Conservation (phyloP, 2,888 invertebrate genomes). For the Spodoptera exigua region DNA sequence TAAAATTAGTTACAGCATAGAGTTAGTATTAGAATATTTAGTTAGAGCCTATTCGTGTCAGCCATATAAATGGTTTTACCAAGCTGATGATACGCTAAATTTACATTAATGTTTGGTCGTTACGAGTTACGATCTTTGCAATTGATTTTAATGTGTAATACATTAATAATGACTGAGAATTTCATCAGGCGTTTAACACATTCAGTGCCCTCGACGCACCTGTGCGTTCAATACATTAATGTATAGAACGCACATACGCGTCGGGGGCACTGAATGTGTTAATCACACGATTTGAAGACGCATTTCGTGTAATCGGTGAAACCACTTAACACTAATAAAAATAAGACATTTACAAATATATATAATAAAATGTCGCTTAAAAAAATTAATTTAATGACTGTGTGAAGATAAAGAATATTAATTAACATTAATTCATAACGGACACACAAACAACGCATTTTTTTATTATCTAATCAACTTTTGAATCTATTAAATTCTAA, state of each 20-base stretch:
- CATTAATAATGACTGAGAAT: neutral
- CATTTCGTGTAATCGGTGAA: too few relatives aligned
- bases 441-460: neutral
- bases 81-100: constrained; percentile 27
- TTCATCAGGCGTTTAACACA: neutral
- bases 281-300: too few relatives aligned
- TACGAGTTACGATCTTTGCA: constrained; percentile 11
- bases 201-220: too few relatives aligned
- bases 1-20: constrained; percentile 44
- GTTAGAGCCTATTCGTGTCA: constrained; percentile 42
- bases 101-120: constrained; percentile 21
- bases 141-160: constrained; percentile 15
- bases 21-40: constrained; percentile 41
- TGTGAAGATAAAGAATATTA: constrained; percentile 4
- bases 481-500: constrained; percentile 31
- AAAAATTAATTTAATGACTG: constrained; percentile 14
- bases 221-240: too few relatives aligned
- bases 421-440: constrained; percentile 4
- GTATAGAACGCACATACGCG: too few relatives aligned
- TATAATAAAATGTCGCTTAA: neutral
- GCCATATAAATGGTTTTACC: constrained; percentile 26
- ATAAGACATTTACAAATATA: constrained; percentile 5
- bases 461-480: constrained; percentile 6
- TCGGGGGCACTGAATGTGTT: too few relatives aligned
- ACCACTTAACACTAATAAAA: neutral